Evolutionary conservation across 92 coral and sea anemone species (phyloP).

Genomic region (Phenganax marumi): DNA sequence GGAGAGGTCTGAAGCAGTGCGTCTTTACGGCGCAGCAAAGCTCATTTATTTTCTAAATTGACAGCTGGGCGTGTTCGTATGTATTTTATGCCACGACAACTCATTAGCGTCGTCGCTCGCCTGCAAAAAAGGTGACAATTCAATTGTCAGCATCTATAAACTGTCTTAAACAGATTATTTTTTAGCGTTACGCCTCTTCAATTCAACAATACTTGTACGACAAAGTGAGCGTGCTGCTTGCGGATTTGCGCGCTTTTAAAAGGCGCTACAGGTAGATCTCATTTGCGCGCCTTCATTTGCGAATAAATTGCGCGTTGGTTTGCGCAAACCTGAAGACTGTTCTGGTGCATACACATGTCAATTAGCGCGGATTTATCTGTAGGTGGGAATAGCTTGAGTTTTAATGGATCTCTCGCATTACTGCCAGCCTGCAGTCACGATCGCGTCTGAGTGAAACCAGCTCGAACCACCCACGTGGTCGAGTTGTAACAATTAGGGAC

Average conservation of each 20-base stretch:
- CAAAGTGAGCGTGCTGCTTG: constrained; percentile 9
- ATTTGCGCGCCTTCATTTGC: background rate
- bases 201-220: constrained; percentile 24
- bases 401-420: constrained; percentile 35
- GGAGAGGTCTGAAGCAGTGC: too few species aligned
- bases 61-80: constrained; percentile 37
- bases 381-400: constrained; percentile 32
- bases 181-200: constrained; percentile 41
- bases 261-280: background rate
- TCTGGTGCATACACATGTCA: constrained; percentile 22
- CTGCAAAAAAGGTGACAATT: constrained; percentile 45
- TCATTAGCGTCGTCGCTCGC: constrained; percentile 42
- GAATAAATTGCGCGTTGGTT: constrained; percentile 18
- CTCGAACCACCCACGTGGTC: constrained; percentile 45
- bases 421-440: constrained; percentile 28
- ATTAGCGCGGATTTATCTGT: constrained; percentile 38
- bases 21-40: background rate
- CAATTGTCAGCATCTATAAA: constrained; percentile 48
- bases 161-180: constrained; percentile 36
- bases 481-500: background rate
- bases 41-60: constrained; percentile 24
- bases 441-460: constrained; percentile 15
- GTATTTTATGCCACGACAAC: constrained; percentile 29
- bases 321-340: constrained; percentile 7
- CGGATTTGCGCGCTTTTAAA: background rate